Evolutionary conservation across 2,797 vertebrate species (phyloP).

Genomic region (Amazonetta brasiliensis): DNA sequence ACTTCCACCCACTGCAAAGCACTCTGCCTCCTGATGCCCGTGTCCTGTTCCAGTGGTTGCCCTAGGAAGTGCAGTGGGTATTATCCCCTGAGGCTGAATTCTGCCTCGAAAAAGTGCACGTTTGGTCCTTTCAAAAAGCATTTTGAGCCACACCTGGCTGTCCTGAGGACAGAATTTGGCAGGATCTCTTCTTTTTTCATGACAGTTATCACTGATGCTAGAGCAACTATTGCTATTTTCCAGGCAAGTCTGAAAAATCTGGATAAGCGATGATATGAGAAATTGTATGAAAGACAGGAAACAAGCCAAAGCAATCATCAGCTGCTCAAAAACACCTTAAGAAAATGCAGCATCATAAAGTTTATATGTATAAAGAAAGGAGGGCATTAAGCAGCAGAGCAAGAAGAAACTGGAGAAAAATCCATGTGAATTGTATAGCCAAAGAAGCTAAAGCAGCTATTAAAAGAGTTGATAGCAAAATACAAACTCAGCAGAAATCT

Average conservation of each 20-base stretch:
- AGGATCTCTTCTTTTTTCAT: not conserved
- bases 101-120: not conserved
- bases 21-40: rapidly evolving
- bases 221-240: conserved; percentile 50
- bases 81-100: not conserved
- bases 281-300: conserved; percentile 58
- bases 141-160: conserved; percentile 5
- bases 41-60: not conserved
- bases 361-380: conserved; percentile 29
- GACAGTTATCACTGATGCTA: conserved; percentile 56
- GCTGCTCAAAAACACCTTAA: conserved; percentile 69
- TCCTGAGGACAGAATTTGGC: not conserved
- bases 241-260: conserved; percentile 62
- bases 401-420: conserved; percentile 47
- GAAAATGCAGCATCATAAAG: conserved; percentile 58
- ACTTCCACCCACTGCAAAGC: not conserved
- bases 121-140: not conserved
- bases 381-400: conserved; percentile 26
- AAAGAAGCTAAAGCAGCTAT: conserved; percentile 34
- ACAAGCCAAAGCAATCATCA: conserved; percentile 70
- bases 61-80: not conserved
- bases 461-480: conserved; percentile 42
- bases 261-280: conserved; percentile 56
- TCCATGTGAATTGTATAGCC: conserved; percentile 9
- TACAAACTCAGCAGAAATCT: conserved; percentile 32